phyloP scores from a whole-genome alignment of 2,888 invertebrate species.

The Eustalomyia histrio region DNA sequence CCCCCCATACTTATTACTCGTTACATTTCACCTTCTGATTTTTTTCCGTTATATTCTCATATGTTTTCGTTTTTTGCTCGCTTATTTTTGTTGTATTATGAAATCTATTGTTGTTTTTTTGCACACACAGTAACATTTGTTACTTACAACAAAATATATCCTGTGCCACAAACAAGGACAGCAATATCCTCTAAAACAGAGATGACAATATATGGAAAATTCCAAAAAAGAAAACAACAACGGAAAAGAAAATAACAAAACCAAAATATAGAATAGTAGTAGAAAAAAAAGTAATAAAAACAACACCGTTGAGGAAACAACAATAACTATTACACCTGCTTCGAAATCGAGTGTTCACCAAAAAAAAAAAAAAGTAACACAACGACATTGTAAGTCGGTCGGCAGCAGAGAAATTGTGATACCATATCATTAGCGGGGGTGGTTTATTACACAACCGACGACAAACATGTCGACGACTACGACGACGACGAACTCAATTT shows the following conservation, averaged over 20 bases:
- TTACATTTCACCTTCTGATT: background rate
- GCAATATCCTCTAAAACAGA: conserved; percentile 39
- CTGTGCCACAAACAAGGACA: conserved; percentile 47
- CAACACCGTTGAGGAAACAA: conserved; percentile 49
- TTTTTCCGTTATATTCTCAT: conserved; percentile 46
- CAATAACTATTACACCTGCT: conserved; percentile 78
- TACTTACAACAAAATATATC: conserved; percentile 5
- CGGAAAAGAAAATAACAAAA: conserved; percentile 40
- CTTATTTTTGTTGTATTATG: background rate
- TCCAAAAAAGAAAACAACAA: conserved; percentile 29
- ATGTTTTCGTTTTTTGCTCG: background rate
- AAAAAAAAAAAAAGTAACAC: conserved; percentile 22
- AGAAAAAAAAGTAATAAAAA: conserved; percentile 14
- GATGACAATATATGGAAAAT: conserved; percentile 44
- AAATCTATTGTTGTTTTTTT: background rate
- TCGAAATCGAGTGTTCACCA: conserved; percentile 64
- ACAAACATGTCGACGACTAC: conserved; percentile 23
- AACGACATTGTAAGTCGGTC: conserved; percentile 16
- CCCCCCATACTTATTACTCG: background rate
- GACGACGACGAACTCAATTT: conserved; percentile 36
- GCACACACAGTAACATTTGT: background rate
- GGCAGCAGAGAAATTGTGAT: conserved; percentile 49
- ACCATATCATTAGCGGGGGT: conserved; percentile 38
- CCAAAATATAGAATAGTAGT: conserved; percentile 31
- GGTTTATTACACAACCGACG: conserved; percentile 11